Conservation (phyloP, 2,888 invertebrate genomes). For the Magallana nippona region DNA sequence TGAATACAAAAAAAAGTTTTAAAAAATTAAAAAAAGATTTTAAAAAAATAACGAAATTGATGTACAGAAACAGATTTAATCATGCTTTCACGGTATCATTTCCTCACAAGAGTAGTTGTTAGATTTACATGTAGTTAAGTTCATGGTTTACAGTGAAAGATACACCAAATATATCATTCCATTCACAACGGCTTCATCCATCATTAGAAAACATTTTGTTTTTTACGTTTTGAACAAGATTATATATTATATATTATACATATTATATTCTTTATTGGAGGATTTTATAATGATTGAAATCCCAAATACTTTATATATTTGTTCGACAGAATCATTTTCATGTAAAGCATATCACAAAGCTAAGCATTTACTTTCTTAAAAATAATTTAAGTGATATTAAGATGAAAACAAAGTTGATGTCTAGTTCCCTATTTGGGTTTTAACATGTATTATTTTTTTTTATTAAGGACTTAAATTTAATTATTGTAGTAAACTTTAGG, state of each 20-base stretch:
- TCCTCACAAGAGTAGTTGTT: slow-evolving; percentile 6
- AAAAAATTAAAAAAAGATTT: background rate
- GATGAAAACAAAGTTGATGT: too few species aligned
- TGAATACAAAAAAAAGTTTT: background rate
- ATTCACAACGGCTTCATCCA: slow-evolving; percentile 16
- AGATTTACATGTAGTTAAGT: background rate
- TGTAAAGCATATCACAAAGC: slow-evolving; percentile 2
- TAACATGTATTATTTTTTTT: too few species aligned
- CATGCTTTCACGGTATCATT: slow-evolving; percentile 17
- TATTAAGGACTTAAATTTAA: too few species aligned
- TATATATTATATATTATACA: slow-evolving; percentile 26
- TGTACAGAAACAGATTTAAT: background rate
- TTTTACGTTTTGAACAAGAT: slow-evolving; percentile 21
- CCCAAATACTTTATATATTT: slow-evolving; percentile 15
- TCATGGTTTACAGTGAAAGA: slow-evolving; percentile 27
- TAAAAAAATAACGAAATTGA: slow-evolving; percentile 29
- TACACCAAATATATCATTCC: slow-evolving; percentile 10
- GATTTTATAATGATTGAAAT: slow-evolving; percentile 27
- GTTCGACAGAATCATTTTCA: slow-evolving; percentile 21
- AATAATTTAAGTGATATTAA: background rate
- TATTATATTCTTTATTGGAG: slow-evolving; percentile 20
- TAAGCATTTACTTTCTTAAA: background rate
- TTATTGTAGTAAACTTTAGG: too few species aligned
- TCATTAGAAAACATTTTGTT: slow-evolving; percentile 27
- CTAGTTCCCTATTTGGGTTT: too few species aligned